Conservation (phyloP, 2,888 invertebrate genomes). For the Schrankia costaestrigalis region DNA sequence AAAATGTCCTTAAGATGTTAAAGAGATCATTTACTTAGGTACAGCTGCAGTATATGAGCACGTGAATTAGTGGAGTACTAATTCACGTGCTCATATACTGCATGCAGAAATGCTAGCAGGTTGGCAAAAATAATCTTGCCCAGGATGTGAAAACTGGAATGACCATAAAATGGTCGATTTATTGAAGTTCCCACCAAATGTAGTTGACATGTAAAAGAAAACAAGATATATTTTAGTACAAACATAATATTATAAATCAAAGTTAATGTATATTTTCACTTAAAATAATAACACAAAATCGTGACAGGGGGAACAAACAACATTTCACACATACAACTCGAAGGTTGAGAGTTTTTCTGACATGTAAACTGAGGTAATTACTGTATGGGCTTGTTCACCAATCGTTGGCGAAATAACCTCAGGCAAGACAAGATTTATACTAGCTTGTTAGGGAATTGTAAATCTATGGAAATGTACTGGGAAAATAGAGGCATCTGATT, state of each 20-base stretch:
- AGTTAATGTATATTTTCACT: background rate
- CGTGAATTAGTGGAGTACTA: no score
- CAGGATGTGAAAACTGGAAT: no score
- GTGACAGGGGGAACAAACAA: constrained; percentile 2
- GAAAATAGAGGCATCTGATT: background rate
- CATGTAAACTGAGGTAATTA: constrained; percentile 27
- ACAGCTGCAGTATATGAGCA: no score
- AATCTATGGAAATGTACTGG: background rate
- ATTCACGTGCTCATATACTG: no score
- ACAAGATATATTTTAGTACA: background rate
- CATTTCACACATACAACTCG: constrained; percentile 11
- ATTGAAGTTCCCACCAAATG: no score
- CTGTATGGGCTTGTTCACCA: constrained; percentile 18
- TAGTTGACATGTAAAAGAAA: no score
- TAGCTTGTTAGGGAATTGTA: constrained; percentile 10
- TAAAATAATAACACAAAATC: constrained; percentile 5
- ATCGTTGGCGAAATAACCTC: constrained; percentile 15
- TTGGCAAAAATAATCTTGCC: no score
- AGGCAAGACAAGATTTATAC: constrained; percentile 17
- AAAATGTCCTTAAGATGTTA: no score
- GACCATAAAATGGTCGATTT: no score
- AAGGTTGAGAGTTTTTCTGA: constrained; percentile 23
- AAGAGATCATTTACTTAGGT: no score
- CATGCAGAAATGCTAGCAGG: no score
- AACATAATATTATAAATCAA: no score